Evolutionary conservation across 2,113 vertebrate species (phyloP).

Genomic region (Andinoacara biseriatus): DNA sequence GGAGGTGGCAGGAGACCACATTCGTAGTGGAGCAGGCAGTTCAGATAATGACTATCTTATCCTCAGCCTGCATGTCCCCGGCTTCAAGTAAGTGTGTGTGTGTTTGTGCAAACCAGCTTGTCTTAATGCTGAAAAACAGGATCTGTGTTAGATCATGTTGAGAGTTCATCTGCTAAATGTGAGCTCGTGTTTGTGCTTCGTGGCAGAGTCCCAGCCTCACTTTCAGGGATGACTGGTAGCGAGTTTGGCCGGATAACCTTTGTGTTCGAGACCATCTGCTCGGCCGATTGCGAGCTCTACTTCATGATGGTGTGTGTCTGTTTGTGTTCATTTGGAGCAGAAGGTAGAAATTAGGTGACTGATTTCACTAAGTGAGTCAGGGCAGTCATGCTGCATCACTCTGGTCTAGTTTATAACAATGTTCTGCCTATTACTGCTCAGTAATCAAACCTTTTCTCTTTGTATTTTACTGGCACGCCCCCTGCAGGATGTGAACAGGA

Average conservation of each 20-base stretch:
- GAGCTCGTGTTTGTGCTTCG: constrained; percentile 12
- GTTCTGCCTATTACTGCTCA: background rate
- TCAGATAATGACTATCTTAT: constrained; percentile 98
- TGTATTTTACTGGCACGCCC: constrained; percentile 37
- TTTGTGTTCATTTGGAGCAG: constrained; percentile 4
- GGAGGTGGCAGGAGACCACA: constrained; percentile 95
- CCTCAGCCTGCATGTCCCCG: constrained; percentile 90
- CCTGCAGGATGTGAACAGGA: constrained; percentile 90
- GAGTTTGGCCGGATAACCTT: constrained; percentile 93
- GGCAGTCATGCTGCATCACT: background rate
- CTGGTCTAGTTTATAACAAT: background rate
- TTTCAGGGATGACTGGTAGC: constrained; percentile 85
- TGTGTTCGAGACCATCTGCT: constrained; percentile 94
- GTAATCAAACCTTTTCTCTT: background rate
- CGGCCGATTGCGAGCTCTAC: constrained; percentile 93
- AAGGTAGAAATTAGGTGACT: background rate
- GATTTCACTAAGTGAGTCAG: background rate
- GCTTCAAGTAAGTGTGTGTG: constrained; percentile 90
- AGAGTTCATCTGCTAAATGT: background rate
- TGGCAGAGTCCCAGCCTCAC: constrained; percentile 88
- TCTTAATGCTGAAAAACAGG: background rate
- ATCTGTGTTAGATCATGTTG: background rate
- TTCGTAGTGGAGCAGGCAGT: constrained; percentile 90
- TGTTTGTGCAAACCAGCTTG: constrained; percentile 47
- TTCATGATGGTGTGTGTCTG: constrained; percentile 89